These are phyloP conservation scores for Patella ulyssiponensis DNA, from an alignment of 2,888 invertebrate species.

Conservation along the genomic window DNA sequence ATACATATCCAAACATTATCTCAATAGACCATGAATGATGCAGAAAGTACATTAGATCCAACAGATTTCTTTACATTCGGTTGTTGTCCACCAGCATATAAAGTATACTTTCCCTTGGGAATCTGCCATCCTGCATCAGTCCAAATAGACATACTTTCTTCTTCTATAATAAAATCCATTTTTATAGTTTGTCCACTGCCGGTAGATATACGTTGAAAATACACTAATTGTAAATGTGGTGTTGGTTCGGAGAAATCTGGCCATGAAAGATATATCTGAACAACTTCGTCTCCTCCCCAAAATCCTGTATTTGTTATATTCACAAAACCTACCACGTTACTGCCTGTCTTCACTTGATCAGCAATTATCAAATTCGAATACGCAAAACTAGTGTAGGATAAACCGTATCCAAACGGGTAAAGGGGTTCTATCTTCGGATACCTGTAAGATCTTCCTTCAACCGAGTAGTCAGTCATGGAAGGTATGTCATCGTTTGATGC, in stretches of 20 bases:
- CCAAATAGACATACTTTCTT: slow-evolving; percentile 58
- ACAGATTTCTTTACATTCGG: not conserved
- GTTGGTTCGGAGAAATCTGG: slow-evolving; percentile 45
- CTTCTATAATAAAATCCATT: slow-evolving; percentile 40
- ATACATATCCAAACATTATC: too few relatives aligned
- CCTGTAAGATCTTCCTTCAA: slow-evolving; percentile 61
- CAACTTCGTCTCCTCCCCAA: slow-evolving; percentile 58
- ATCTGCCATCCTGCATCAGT: slow-evolving; percentile 48
- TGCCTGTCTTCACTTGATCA: slow-evolving; percentile 42
- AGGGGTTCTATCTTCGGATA: slow-evolving; percentile 54
- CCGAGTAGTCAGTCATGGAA: slow-evolving; percentile 46
- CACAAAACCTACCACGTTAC: slow-evolving; percentile 49
- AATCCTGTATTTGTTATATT: slow-evolving; percentile 54
- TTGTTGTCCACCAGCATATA: not conserved
- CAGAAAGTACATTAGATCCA: not conserved
- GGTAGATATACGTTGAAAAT: slow-evolving; percentile 45
- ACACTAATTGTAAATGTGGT: slow-evolving; percentile 55
- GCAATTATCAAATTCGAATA: slow-evolving; percentile 39
- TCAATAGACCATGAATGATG: too few relatives aligned
- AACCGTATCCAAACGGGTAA: slow-evolving; percentile 61
- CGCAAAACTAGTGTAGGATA: slow-evolving; percentile 50
- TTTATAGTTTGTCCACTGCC: slow-evolving; percentile 28
- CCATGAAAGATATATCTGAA: slow-evolving; percentile 64
- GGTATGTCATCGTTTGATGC: slow-evolving; percentile 43
- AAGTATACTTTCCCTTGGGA: slow-evolving; percentile 45